Evolutionary conservation across 2,888 invertebrate species (phyloP), one percentile per base, ranked within the genome.

Genomic region (Drosophila falleni): DNA sequence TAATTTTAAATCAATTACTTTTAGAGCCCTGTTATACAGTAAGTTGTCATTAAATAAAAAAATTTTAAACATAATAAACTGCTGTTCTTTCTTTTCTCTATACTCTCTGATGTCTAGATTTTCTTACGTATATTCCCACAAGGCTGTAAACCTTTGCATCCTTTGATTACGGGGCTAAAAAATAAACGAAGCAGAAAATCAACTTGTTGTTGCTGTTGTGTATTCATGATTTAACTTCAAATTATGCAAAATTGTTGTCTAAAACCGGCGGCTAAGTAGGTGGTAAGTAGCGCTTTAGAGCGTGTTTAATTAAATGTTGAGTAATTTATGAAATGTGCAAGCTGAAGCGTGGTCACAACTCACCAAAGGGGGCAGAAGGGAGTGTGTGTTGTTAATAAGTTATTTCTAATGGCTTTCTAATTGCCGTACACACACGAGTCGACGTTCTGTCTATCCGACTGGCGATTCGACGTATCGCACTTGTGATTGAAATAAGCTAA

Each of bases 271-370:
- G 89, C 90, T 90, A 86, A 86, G 86, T 86, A 86, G 89, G 86
- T 86, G 90, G 90, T 84, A 90, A 90, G 87, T 86, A 89, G 90
- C 87, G 87, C 90, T 89, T 89, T 83, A 87, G 80, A 86, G 81
- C 88, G 86, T 87, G 86, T 90, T 87, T 87, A 90, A 87, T 84
- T 87, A 89, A 87, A 89, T 87, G 89, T 79, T 90, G 88, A 85
- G 90, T 90, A 90, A 87, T 87, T 87, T 87, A 87, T 87, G 80
- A 89, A 90, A 90, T 81, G 67, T 56, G 54, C 51, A 23, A 58
- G 51, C 47, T 42, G 53, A 35, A 64, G 66, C 47, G 23, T 56
- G 19, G 26, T 29, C 29, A 16, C 19, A 31, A 42, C 10, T 35
- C 35, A 49, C n/a, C 26, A 31, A 15, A n/a, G n/a, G 47, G 29